A percentile compares a stretch with the other conserved stretches of the same genome.
These are phyloP conservation scores for Eupeodes latifasciatus DNA, from an alignment of 2,888 invertebrate genomes.

Conservation along the genomic window DNA sequence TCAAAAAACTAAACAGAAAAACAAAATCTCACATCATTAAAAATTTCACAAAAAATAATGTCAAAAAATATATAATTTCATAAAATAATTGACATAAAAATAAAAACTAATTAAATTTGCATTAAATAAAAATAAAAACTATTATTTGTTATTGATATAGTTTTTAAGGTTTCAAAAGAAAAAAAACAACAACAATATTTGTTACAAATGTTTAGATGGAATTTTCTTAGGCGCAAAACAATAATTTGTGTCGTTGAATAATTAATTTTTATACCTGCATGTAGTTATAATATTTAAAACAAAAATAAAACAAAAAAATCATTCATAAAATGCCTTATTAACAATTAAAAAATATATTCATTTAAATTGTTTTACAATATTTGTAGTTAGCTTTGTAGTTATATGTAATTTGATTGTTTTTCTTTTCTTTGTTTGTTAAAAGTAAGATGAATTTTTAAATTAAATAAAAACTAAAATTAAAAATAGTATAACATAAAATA, in stretches of 20 bases:
- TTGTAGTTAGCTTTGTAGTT: conserved; percentile 27
- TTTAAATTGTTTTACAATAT: conserved; percentile 40
- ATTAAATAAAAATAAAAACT: conserved; percentile 31
- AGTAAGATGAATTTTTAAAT: not conserved
- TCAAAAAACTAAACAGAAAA: conserved; percentile 13
- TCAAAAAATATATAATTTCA: conserved; percentile 3
- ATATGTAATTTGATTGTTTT: conserved; percentile 42
- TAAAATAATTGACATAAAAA: conserved; percentile 39
- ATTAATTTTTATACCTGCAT: conserved; percentile 63
- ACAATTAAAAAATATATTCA: conserved; percentile 53
- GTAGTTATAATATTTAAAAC: conserved; percentile 45
- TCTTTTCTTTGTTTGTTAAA: conserved; percentile 22
- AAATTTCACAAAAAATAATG: conserved; percentile 48
- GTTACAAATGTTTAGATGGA: conserved; percentile 44
- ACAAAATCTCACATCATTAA: conserved; percentile 53
- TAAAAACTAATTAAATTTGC: conserved; percentile 22
- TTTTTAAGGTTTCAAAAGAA: conserved; percentile 49
- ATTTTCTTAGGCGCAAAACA: conserved; percentile 5
- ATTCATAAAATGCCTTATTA: conserved; percentile 71
- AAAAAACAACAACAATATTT: conserved; percentile 20
- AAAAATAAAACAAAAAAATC: conserved; percentile 43
- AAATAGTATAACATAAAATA: not conserved
- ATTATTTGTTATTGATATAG: conserved; percentile 59
- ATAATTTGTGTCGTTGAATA: conserved; percentile 31
- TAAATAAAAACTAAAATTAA: conserved; percentile 13